These are phyloP conservation scores for Sitobion miscanthi DNA, from an alignment of 1,140 invertebrate species.

Conservation along the genomic window DNA sequence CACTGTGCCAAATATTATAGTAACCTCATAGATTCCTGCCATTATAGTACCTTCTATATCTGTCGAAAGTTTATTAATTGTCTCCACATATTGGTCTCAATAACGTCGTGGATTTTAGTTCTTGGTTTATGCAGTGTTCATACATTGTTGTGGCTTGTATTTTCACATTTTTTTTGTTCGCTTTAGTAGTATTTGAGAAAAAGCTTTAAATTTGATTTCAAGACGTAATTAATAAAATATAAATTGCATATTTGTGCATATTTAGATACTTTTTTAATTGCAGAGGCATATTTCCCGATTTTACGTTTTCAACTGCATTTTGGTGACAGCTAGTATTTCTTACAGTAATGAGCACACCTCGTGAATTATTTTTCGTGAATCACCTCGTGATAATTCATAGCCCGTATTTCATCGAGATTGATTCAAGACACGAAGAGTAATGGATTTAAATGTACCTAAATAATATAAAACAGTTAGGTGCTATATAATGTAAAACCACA, in stretches of 20 bases:
- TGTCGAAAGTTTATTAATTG: background rate
- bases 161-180: no score
- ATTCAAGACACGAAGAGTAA: background rate
- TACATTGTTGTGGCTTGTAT: background rate
- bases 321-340: background rate
- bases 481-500: background rate
- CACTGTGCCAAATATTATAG: background rate
- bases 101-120: background rate
- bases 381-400: background rate
- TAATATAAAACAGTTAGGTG: background rate
- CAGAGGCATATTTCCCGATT: no score
- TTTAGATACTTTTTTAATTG: no score
- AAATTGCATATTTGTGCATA: no score
- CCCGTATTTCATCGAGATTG: background rate
- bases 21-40: background rate
- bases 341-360: background rate
- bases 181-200: no score
- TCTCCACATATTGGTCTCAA: background rate
- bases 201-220: no score
- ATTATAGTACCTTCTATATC: background rate
- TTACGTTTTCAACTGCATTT: no score
- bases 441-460: background rate
- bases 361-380: background rate
- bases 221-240: no score
- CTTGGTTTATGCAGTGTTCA: background rate